These are phyloP conservation scores for Equus przewalskii DNA, from an alignment of 2,113 vertebrate species.

Conservation along the genomic window DNA sequence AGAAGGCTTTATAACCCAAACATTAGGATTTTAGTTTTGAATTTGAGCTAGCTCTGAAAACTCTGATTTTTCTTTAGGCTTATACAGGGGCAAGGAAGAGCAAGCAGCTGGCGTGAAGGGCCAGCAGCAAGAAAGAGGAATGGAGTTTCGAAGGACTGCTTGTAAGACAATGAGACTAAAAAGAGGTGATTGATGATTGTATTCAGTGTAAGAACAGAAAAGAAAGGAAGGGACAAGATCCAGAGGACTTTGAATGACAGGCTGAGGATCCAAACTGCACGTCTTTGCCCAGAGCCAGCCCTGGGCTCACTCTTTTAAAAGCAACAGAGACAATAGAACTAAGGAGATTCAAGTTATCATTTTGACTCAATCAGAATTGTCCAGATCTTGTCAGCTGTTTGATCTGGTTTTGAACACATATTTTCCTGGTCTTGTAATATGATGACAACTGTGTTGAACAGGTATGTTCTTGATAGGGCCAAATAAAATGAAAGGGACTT, in stretches of 20 bases:
- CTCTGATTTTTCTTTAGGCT: background rate
- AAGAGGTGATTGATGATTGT: background rate
- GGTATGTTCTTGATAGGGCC: background rate
- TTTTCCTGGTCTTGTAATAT: background rate
- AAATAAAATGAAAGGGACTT: background rate
- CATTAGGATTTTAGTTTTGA: background rate
- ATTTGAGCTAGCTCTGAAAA: background rate
- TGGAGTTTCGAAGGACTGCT: background rate
- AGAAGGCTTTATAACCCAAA: background rate
- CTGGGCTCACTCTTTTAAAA: background rate
- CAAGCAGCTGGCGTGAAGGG: background rate
- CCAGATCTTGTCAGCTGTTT: conserved; percentile 30
- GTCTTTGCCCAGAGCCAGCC: background rate
- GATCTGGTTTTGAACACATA: background rate
- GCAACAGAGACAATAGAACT: background rate
- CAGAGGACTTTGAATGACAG: background rate
- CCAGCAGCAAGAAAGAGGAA: background rate
- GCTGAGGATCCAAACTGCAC: background rate
- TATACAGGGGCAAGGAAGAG: background rate
- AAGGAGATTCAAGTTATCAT: background rate
- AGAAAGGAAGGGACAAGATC: background rate
- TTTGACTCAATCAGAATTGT: background rate
- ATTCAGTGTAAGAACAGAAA: background rate
- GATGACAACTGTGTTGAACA: background rate
- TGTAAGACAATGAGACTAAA: background rate